Conservation (phyloP, 2,797 vertebrate genomes). For the Acrossocheilus fasciatus region DNA sequence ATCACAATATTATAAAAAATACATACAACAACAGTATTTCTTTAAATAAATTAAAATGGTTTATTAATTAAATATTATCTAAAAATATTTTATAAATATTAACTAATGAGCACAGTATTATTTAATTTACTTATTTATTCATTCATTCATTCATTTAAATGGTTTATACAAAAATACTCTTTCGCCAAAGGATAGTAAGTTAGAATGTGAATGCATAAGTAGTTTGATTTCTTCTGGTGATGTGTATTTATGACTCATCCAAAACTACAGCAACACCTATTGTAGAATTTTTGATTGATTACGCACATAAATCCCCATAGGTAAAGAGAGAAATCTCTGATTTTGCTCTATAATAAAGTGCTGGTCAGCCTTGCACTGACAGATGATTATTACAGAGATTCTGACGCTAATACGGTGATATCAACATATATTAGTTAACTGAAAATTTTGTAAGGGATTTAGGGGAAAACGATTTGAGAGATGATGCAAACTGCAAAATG, state of each 20-base stretch:
- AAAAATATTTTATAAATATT: not conserved
- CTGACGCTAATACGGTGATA: not conserved
- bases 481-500: not conserved
- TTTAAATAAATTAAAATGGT: not conserved
- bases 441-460: not conserved
- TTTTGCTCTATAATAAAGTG: not conserved
- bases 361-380: not conserved
- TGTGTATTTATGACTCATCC: not conserved
- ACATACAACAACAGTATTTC: not conserved
- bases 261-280: slow-evolving; percentile 10
- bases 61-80: not conserved
- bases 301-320: not conserved
- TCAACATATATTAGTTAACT: not conserved
- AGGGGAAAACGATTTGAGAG: not conserved
- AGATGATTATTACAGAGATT: not conserved
- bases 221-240: not conserved
- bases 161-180: not conserved
- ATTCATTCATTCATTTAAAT: not conserved
- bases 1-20: not conserved
- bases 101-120: not conserved
- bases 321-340: not conserved
- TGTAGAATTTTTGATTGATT: not conserved
- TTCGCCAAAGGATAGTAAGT: not conserved
- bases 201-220: not conserved
- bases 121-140: not conserved